These are phyloP conservation scores for Lasioglossum zephyrum DNA, from an alignment of 2,888 invertebrate species.

Conservation along the genomic window DNA sequence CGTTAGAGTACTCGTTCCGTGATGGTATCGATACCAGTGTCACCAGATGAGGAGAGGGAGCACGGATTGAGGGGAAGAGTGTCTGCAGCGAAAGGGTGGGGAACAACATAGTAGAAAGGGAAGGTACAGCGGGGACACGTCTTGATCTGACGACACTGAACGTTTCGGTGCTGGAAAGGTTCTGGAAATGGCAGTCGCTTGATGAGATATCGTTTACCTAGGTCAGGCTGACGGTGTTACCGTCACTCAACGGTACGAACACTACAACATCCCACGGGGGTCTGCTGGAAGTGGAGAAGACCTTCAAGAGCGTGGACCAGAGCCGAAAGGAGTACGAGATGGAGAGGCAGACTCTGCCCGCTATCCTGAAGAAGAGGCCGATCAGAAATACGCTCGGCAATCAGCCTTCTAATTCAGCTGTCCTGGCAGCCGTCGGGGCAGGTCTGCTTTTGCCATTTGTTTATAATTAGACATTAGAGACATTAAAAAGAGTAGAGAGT, in stretches of 20 bases:
- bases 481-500: too few relatives aligned
- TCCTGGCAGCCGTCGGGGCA: conserved; percentile 90
- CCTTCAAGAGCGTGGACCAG: conserved; percentile 90
- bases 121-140: too few relatives aligned
- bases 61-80: too few relatives aligned
- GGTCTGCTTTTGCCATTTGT: conserved; percentile 74
- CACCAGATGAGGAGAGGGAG: too few relatives aligned
- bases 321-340: conserved; percentile 84
- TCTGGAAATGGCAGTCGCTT: conserved; percentile 48
- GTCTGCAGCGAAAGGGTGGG: too few relatives aligned
- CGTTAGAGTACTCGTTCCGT: background rate
- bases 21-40: background rate
- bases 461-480: background rate
- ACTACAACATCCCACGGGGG: conserved; percentile 90
- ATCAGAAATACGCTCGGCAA: conserved; percentile 80
- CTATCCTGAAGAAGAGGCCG: conserved; percentile 74
- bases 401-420: conserved; percentile 86
- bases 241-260: conserved; percentile 87
- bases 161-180: background rate
- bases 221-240: conserved; percentile 90
- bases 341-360: conserved; percentile 79
- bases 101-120: too few relatives aligned
- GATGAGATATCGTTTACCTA: conserved; percentile 73
- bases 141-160: background rate
- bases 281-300: conserved; percentile 90